Evolutionary conservation across 2,113 vertebrate species (phyloP), one percentile per base, ranked within the genome.

Genomic region (Xyliphius kryptos): DNA sequence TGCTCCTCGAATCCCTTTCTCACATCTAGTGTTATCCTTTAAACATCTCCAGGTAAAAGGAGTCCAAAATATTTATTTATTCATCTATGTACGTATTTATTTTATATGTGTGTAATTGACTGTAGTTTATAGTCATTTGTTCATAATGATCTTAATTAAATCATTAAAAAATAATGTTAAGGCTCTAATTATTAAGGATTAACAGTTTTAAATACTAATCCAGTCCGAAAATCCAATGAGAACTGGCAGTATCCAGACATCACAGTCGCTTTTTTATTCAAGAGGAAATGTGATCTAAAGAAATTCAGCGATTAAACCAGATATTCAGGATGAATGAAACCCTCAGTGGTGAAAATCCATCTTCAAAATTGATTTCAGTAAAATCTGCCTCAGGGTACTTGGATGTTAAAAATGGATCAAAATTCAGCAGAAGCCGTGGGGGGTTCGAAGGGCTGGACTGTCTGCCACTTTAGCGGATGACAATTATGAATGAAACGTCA

Each of bases 401-500:
- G 76, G 66, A 77, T 76, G 61, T 74, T 69, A 86, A 81, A 89
- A 80, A 84, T 89, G 73, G 80, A 87, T 85, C 82, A 76, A 84
- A 82, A 86, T 87, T 84, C 87, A 41, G 90, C 76, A 83, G 82
- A 83, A 81, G 81, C 82, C 38, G 43, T 6, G 3, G 51, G 16
- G 16, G 54, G n/a, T 44, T 48, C 3, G 17, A 15, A 44, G 19
- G 63, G 78, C 77, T 84, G 67, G 77, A 83, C 89, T 88, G 85
- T 87, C 77, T 85, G 79, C 87, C 89, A 80, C 89, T 88, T 89
- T 83, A 76, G 70, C 80, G 79, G 75, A 81, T 79, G 85, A 75
- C 87, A 87, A 88, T 91, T 87, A 92, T 91, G 84, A 92, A 93
- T 92, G 89, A 89, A 90, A 87, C 66, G 88, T 91, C 88, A 83